Conservation (phyloP, 2,797 vertebrate species). For the Chelmon rostratus region DNA sequence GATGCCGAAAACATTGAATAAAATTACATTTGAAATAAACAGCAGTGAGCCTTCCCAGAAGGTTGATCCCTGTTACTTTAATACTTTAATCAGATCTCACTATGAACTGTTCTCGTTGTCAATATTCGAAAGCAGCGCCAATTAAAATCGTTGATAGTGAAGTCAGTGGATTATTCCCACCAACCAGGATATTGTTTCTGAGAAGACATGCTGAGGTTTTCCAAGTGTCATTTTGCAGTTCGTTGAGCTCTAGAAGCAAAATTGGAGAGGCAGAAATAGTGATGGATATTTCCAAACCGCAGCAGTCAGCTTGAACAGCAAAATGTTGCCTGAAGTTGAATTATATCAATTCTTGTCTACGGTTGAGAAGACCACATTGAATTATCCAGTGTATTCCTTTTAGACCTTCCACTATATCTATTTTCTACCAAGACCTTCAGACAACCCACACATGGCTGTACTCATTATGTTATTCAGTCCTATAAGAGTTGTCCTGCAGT, state of each 20-base stretch:
- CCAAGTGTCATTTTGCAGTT: slow-evolving; percentile 18
- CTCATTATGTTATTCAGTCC: slow-evolving; percentile 1
- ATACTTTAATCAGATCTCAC: slow-evolving; percentile 13
- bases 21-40: not conserved
- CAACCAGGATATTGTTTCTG: slow-evolving; percentile 3
- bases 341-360: not conserved
- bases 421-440: slow-evolving; percentile 9
- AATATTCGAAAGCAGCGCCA: not conserved
- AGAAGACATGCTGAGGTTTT: slow-evolving; percentile 8
- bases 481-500: not conserved
- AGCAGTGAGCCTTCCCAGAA: not conserved
- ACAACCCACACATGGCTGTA: not conserved
- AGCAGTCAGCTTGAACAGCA: slow-evolving; percentile 1
- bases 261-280: not conserved
- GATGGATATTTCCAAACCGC: slow-evolving; percentile 18
- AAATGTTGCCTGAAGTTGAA: not conserved
- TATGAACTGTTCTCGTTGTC: slow-evolving; percentile 2
- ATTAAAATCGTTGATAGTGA: slow-evolving; percentile 26
- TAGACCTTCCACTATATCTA: not conserved
- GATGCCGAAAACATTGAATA: not conserved
- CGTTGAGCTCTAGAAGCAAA: not conserved
- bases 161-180: slow-evolving; percentile 17
- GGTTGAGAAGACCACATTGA: not conserved
- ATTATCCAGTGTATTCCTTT: not conserved
- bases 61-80: not conserved